phyloP scores from a whole-genome alignment of 2,888 invertebrate species.

The Malthinus seriepunctatus region DNA sequence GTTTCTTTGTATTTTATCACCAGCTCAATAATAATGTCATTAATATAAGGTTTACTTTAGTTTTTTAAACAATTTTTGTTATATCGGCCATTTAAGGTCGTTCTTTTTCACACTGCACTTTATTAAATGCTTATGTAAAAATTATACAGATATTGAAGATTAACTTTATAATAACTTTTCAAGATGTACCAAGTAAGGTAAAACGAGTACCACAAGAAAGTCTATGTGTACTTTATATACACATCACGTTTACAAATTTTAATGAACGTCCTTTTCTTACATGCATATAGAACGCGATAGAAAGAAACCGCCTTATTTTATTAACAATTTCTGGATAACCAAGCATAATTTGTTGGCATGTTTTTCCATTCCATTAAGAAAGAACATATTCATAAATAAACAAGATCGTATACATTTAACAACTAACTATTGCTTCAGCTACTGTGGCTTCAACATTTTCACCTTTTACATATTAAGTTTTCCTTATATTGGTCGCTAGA shows the following conservation, averaged over 20 bases:
- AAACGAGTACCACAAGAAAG: conserved; percentile 12
- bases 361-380: conserved; percentile 13
- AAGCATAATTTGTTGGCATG: conserved; percentile 13
- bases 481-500: too few relatives aligned
- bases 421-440: too few relatives aligned
- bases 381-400: conserved; percentile 15
- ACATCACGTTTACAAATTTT: conserved; percentile 17
- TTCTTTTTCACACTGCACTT: conserved; percentile 1
- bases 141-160: conserved; percentile 11
- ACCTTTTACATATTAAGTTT: too few relatives aligned
- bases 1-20: background rate
- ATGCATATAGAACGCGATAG: conserved; percentile 7
- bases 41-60: conserved; percentile 1
- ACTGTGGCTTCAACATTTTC: too few relatives aligned
- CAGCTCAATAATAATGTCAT: background rate
- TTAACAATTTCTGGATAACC: conserved; percentile 8
- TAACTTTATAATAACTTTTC: conserved; percentile 13
- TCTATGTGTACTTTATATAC: conserved; percentile 13
- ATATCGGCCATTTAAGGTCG: background rate
- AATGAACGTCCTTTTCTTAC: conserved; percentile 6
- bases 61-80: background rate
- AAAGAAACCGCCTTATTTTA: conserved; percentile 12
- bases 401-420: conserved; percentile 2
- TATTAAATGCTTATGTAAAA: conserved; percentile 8
- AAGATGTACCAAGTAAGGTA: conserved; percentile 20